Percentiles rank a stretch among this genome's conserved stretches.
phyloP scores from a whole-genome alignment of 2,113 vertebrate genomes.

The Muntiacus muntjak region DNA sequence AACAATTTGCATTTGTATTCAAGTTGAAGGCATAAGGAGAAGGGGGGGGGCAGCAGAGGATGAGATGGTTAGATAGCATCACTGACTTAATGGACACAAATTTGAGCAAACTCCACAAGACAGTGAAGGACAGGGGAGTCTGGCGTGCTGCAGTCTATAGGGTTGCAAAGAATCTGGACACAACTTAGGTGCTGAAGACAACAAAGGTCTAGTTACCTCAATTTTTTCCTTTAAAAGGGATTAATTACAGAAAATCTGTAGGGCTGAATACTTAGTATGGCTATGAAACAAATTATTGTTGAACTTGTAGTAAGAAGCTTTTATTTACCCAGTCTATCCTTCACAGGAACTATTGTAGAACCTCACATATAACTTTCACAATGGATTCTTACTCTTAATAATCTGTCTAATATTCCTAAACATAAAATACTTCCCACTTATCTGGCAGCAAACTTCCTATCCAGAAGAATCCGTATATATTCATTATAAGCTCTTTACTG shows the following conservation, averaged over 20 bases:
- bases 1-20: not conserved
- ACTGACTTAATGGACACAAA: not conserved
- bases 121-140: not conserved
- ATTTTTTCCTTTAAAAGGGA: not conserved
- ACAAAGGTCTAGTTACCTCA: not conserved
- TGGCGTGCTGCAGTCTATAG: not conserved
- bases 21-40: not conserved
- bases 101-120: not conserved
- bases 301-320: not conserved
- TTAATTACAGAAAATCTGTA: slow-evolving; percentile 4
- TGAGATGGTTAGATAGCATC: not conserved
- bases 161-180: not conserved
- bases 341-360: not conserved
- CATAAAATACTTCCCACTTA: not conserved
- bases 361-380: not conserved
- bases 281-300: not conserved
- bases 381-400: not conserved
- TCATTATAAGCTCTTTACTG: not conserved
- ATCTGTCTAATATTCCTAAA: not conserved
- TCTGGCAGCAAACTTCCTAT: not conserved
- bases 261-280: not conserved
- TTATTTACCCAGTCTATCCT: not conserved
- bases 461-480: not conserved
- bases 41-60: not conserved
- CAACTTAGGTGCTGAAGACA: not conserved